Conservation (phyloP, 2,797 vertebrate species). For the Leptatherina wallacei region DNA sequence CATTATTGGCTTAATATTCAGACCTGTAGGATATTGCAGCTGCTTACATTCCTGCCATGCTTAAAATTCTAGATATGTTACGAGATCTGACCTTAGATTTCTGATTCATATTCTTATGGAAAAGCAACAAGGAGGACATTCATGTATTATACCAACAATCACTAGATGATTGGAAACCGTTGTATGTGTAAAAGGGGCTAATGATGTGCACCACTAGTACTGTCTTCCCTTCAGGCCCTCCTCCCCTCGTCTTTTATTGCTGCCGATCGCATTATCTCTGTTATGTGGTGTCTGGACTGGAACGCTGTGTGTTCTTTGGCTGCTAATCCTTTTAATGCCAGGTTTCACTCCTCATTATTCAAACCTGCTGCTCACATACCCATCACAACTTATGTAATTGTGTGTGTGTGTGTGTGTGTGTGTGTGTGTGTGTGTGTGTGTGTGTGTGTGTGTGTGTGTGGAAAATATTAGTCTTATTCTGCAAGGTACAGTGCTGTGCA, state of each 20-base stretch:
- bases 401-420: not conserved
- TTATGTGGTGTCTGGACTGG: constrained; percentile 50
- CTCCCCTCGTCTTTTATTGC: constrained; percentile 25
- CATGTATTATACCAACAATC: too few relatives aligned
- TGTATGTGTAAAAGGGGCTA: too few relatives aligned
- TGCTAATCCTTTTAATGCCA: constrained; percentile 78
- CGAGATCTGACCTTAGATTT: too few relatives aligned
- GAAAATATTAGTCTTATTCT: not conserved
- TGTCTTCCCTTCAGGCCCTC: not conserved
- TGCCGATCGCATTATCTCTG: constrained; percentile 50
- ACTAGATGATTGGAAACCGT: too few relatives aligned
- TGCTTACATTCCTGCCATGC: too few relatives aligned
- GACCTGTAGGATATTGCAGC: too few relatives aligned
- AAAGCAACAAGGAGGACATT: too few relatives aligned
- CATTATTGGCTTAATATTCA: too few relatives aligned
- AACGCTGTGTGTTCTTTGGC: constrained; percentile 71
- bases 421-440: too few relatives aligned
- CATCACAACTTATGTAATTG: constrained; percentile 68
- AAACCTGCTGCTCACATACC: constrained; percentile 71
- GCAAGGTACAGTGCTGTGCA: not conserved
- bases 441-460: too few relatives aligned
- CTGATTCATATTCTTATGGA: too few relatives aligned
- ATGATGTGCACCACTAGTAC: not conserved
- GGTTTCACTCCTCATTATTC: constrained; percentile 81
- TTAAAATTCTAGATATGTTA: too few relatives aligned